Base-by-base conservation (phyloP, 2,888 invertebrate genomes). In the Chrysomela aeneicollis region DNA sequence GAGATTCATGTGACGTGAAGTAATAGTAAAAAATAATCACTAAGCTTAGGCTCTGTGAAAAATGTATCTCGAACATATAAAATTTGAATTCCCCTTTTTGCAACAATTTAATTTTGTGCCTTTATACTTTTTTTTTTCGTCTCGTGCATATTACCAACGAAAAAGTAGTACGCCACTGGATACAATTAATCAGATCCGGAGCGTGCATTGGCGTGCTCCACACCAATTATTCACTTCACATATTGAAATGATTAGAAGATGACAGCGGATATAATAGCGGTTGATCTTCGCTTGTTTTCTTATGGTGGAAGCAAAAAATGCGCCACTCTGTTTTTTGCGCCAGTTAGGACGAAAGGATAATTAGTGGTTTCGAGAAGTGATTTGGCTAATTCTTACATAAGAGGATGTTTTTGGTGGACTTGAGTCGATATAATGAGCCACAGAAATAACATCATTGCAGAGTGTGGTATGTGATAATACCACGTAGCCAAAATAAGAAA, bases 171-270 rank as follows among this genome's bases (percentile, higher is more conserved):
- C 57, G 46, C 47, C 35, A 26, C 53, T 61, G 61, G 9, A 42
- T 37, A 26, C 52, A 21, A 12, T 49, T 54, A 46, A 19, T 15
- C 15, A 19, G 46, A 57, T 57, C 35, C 35, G 60, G 60, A 60
- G 64, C 64, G 57, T 60, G 60, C 52, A 60, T 60, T 57, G 49
- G 57, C 60, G 60, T 60, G 60, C 22, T 57, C 35, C 51, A 32
- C 19, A 54, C 52, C 57, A 64, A 64, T 64, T 64, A 64, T 64
- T 57, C 64, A 64, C 60, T 64, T 26, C 64, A 64, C 57, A 57
- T 60, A 64, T 64, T 50, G 42, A 21, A 60, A 57, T 64, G 60
- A 64, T 64, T 64, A 35, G 57, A 37, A 32, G 62, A 47, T 50
- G 57, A 57, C 50, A 51, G 42, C 62, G 57, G 62, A 47, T 26